Conservation (phyloP, 1,140 invertebrate species). For the Zaprionus inermis region DNA sequence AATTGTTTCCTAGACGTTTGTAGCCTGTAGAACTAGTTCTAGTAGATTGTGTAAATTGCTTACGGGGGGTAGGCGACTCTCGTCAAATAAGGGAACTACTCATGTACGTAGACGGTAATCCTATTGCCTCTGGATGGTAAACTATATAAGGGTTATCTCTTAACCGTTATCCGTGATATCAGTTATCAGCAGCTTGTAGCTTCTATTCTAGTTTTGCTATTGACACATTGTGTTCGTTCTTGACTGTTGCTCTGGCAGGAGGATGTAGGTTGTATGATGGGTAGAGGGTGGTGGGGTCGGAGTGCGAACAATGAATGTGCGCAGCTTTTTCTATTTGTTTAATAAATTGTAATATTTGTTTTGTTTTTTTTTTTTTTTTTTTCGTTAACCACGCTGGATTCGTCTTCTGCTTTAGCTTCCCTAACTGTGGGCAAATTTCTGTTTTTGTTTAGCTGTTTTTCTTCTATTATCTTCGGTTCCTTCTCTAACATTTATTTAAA, state of each 20-base stretch:
- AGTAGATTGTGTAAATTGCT: neutral
- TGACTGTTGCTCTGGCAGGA: conserved; percentile 13
- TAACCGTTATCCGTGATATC: conserved; percentile 21
- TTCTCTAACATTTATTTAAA: conserved; percentile 77
- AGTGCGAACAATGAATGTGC: neutral
- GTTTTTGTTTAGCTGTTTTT: conserved; percentile 18
- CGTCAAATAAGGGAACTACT: neutral
- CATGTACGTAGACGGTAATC: conserved; percentile 12
- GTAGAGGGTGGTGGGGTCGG: neutral
- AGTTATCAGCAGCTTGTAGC: conserved; percentile 63
- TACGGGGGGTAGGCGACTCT: neutral
- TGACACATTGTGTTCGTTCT: conserved; percentile 13
- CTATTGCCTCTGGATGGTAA: conserved; percentile 41
- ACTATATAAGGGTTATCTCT: conserved; percentile 38
- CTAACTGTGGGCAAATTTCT: conserved; percentile 42
- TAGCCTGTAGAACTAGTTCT: conserved; percentile 3
- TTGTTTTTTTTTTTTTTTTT: neutral
- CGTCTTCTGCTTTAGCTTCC: neutral
- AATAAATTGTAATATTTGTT: neutral
- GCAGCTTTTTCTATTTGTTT: conserved; percentile 1
- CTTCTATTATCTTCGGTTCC: conserved; percentile 34
- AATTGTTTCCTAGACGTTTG: conserved; percentile 1
- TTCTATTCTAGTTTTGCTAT: conserved; percentile 42
- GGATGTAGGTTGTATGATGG: conserved; percentile 3
- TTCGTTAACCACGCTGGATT: conserved; percentile 23